phyloP scores from a whole-genome alignment of 2,888 invertebrate genomes.

The Cephus runcator region DNA sequence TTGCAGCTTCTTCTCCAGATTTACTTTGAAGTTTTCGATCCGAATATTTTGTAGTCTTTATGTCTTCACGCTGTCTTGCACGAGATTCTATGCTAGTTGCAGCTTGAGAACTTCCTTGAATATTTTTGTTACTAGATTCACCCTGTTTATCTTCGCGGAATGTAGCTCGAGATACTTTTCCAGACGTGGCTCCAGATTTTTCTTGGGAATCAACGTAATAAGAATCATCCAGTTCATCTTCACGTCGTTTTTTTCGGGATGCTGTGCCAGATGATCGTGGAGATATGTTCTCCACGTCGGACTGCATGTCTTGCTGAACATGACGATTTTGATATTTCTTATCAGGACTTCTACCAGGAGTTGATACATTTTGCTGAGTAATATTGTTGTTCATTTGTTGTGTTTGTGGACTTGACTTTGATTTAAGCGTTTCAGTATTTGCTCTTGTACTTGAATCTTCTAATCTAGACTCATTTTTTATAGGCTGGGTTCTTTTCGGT shows the following conservation, averaged over 20 bases:
- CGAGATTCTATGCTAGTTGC: background rate
- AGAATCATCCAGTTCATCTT: background rate
- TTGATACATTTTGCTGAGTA: background rate
- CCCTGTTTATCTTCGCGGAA: background rate
- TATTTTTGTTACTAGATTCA: background rate
- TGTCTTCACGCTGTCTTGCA: background rate
- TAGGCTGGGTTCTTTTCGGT: no score
- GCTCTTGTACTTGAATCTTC: background rate
- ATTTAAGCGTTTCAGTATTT: background rate
- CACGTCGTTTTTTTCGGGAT: background rate
- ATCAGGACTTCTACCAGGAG: background rate
- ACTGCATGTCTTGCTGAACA: background rate
- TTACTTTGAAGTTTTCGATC: background rate
- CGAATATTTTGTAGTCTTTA: background rate
- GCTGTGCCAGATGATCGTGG: background rate
- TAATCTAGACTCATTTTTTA: background rate
- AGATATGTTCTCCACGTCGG: background rate
- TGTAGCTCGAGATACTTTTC: background rate
- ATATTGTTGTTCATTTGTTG: background rate
- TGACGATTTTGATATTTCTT: background rate
- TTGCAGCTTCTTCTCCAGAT: background rate
- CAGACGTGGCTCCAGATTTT: background rate
- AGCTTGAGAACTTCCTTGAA: background rate
- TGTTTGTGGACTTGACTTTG: background rate
- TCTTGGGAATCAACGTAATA: background rate